A percentile compares a stretch with the other conserved stretches of the same genome.
These are phyloP conservation scores for Acanthornis magna DNA, from an alignment of 2,797 vertebrate species.

Conservation along the genomic window DNA sequence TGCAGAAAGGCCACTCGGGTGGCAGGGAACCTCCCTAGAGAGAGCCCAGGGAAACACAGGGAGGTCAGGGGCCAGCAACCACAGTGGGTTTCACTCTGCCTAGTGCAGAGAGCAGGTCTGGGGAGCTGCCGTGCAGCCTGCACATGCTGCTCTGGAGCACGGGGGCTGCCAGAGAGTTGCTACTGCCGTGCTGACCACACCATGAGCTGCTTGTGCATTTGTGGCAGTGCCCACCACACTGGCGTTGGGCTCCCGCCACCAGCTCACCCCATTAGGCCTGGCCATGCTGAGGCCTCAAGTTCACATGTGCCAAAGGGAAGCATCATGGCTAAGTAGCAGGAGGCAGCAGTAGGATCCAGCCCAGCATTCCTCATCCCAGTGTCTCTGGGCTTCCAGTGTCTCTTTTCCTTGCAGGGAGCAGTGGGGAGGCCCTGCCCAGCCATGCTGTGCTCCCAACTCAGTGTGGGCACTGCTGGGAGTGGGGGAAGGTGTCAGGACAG, in stretches of 20 bases:
- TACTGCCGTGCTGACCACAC: not conserved
- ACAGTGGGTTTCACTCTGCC: not conserved
- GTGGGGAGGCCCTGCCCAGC: not conserved
- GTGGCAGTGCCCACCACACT: not conserved
- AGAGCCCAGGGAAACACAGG: not conserved
- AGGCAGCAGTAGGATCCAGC: not conserved
- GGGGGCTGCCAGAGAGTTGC: not conserved
- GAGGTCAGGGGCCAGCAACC: not conserved
- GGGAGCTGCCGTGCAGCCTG: not conserved
- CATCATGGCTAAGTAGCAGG: rapidly evolving
- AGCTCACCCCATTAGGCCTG: not conserved
- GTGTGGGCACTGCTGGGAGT: not conserved
- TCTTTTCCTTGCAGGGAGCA: not conserved
- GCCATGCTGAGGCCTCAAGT: not conserved
- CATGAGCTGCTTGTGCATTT: not conserved
- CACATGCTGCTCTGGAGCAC: rapidly evolving
- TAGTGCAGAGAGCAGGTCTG: not conserved
- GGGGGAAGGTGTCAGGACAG: not conserved
- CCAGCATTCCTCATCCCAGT: not conserved
- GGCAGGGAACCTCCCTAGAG: not conserved
- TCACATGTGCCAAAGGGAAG: not conserved
- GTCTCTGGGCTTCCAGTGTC: not conserved
- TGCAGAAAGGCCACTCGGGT: not conserved
- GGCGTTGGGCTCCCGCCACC: not conserved
- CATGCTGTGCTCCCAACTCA: not conserved